Conservation (phyloP, 2,113 vertebrate genomes). For the Anguilla rostrata region DNA sequence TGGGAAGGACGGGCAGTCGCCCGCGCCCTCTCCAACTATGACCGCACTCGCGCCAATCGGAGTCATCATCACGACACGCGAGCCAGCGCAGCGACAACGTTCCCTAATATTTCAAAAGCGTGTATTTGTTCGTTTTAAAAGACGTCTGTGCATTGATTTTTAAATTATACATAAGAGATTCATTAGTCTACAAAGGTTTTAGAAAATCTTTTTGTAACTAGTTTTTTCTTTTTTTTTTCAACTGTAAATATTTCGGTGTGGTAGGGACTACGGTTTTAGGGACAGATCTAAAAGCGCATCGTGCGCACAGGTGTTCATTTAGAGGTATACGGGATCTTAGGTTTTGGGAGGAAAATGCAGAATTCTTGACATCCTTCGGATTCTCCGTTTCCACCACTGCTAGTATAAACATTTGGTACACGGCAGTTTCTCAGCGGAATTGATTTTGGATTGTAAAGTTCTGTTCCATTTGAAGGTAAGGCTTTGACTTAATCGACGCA, state of each 20-base stretch:
- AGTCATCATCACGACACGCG: not conserved
- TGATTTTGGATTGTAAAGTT: conserved; percentile 40
- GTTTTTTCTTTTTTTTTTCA: not conserved
- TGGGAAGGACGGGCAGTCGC: not conserved
- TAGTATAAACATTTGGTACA: conserved; percentile 21
- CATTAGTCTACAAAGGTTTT: not conserved
- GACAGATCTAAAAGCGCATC: not conserved
- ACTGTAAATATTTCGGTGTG: not conserved
- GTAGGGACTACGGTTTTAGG: not conserved
- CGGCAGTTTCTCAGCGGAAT: conserved; percentile 3
- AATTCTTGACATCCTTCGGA: conserved; percentile 10
- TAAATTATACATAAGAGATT: not conserved
- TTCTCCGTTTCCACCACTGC: conserved; percentile 14
- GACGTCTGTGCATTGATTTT: not conserved
- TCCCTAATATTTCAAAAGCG: not conserved
- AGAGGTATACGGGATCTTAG: not conserved
- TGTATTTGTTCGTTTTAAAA: not conserved
- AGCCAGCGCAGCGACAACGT: not conserved
- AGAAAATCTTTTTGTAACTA: not conserved
- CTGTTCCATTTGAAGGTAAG: conserved; percentile 47
- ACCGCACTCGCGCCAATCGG: not conserved
- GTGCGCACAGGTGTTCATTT: not conserved
- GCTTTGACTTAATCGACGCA: not conserved
- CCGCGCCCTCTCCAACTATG: not conserved
- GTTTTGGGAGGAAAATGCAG: not conserved